Conservation (phyloP, 2,888 invertebrate species). For the Julus scandinavius region DNA sequence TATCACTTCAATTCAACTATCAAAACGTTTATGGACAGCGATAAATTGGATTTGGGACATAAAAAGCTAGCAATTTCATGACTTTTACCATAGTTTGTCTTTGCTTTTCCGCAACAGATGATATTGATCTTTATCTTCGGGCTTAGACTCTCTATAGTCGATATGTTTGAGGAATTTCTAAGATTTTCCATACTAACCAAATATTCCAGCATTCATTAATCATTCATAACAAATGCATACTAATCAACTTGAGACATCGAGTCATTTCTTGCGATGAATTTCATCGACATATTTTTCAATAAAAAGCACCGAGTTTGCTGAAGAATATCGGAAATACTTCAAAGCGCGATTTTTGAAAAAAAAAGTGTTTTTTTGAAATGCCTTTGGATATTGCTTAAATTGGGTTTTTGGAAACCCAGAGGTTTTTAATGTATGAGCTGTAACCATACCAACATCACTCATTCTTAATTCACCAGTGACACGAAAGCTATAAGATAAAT, state of each 20-base stretch:
- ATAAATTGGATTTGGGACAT: neutral
- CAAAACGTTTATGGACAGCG: neutral
- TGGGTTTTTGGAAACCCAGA: neutral
- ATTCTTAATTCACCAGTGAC: neutral
- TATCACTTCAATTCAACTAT: neutral
- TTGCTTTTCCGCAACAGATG: neutral
- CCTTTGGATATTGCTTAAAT: neutral
- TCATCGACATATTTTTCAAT: neutral
- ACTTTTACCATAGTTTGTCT: neutral
- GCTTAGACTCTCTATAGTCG: neutral
- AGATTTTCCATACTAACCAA: neutral
- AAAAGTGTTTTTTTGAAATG: neutral
- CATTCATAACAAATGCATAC: neutral
- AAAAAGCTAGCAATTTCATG: neutral
- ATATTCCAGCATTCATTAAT: neutral
- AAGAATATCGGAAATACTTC: neutral
- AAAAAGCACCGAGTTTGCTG: neutral
- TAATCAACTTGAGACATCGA: no score
- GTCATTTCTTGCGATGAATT: neutral
- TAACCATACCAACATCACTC: conserved; percentile 1
- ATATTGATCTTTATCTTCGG: no score
- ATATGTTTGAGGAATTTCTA: neutral
- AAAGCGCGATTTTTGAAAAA: neutral
- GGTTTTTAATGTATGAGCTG: neutral
- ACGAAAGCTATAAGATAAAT: neutral